Percentiles rank a stretch among this genome's conserved stretches.
These are phyloP conservation scores for Leistus spinibarbis DNA, from an alignment of 2,888 invertebrate species.

Conservation along the genomic window DNA sequence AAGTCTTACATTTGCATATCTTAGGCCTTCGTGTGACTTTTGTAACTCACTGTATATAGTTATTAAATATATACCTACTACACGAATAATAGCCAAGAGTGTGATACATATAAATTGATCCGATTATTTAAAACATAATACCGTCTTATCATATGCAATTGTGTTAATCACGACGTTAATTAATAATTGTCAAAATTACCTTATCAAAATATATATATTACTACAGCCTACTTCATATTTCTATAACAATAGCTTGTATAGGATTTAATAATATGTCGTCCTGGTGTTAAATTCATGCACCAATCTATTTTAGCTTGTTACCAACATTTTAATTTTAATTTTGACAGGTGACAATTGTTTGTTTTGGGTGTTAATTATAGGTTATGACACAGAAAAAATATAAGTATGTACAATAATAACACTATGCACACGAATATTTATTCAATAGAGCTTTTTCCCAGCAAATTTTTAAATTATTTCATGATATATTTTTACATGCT, in stretches of 20 bases:
- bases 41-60: not conserved
- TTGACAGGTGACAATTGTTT: no score
- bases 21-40: not conserved
- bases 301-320: not conserved
- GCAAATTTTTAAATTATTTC: no score
- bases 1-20: not conserved
- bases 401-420: no score
- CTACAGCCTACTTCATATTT: not conserved
- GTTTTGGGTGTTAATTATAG: no score
- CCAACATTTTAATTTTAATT: no score
- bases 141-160: not conserved
- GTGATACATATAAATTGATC: not conserved
- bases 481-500: no score
- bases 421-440: no score
- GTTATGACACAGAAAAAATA: no score
- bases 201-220: not conserved
- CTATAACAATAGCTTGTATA: not conserved
- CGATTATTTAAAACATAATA: not conserved
- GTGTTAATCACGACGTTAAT: not conserved
- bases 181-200: not conserved
- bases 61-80: not conserved
- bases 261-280: slow-evolving; percentile 5
- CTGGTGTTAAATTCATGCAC: not conserved
- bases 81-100: not conserved
- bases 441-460: no score